Evolutionary conservation across 92 coral and sea anemone genomes (phyloP), one percentile per base, ranked within the genome.

Genomic region (Pocillopora meandrina): DNA sequence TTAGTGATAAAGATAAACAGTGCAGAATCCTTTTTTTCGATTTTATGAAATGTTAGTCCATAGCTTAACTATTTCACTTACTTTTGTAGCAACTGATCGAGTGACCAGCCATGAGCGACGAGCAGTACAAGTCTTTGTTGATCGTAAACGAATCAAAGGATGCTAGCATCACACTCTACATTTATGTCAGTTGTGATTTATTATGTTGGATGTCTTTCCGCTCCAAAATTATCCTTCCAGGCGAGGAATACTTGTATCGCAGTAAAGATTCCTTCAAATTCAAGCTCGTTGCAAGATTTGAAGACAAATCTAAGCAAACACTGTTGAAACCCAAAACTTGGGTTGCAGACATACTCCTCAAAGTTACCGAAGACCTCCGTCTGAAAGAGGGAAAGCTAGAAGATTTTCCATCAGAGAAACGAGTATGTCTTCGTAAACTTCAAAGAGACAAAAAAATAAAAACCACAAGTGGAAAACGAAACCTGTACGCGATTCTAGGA

Each of bases 401-500:
- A 4, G 36, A 78, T 11, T 60, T 67, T 42, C 85, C 85, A 18
- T 61, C 56, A 49, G 88, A 83, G 33, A 82, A 84, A 47, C 74
- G 61, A 79, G 56, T 62, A 14, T 87, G 89, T 79, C 73, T 90
- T 55, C 86, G 93, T 19, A 87, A 59, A 68, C 18, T 61, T 0
- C 66, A 90, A 71, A 61, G 75, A 31, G 87, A 81, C 52, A 87
- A 66, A 57, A 86, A 90, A 49, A n/a, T 83, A 55, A 59, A 59
- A 19, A 36, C 2, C 2, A 66, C 70, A n/a, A 56, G 65, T 33
- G 80, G 75, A 2, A 60, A 56, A 57, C 66, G 56, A 62, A 90
- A 87, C 56, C 67, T 87, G 36, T 90, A 90, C 72, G 88, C 79
- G 10, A 75, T 83, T 52, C 79, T 90, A 69, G 76, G 76, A 55